Base-by-base conservation (phyloP, 2,888 invertebrate species). In the Clepsis dumicolana region DNA sequence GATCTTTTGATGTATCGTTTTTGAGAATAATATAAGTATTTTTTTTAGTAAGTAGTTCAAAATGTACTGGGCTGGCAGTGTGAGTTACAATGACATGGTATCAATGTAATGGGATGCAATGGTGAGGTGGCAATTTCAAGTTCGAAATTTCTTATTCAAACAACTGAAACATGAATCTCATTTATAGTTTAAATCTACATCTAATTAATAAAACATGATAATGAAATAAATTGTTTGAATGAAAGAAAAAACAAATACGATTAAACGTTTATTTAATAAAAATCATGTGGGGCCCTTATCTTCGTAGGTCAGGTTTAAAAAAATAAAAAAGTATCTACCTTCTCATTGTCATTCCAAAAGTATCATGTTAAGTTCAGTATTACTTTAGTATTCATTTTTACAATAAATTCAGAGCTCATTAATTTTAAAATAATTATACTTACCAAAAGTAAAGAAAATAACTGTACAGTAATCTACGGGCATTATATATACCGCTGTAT, bases 361-460 rank as follows among this genome's bases (percentile, higher is more conserved):
- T 56, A 21, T 27, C 8, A 18, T 8, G 18, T 2, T 44, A 44
- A 44, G 16, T 44, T 50, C 53, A 62, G 35, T 67, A 62, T 67
- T 62, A 56, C 29, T 21, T 14, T 57, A 24, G 16, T 18, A 44
- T 44, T 44, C 8, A 7, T 18, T 5, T 7, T 35, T 29, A 29
- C 32, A 41, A 35, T 56, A 18, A 27, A 21, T 38, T n/a, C n/a
- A 35, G 18, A 2, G 35, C 38, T 56, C 27, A 57, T 63, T 59
- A n/a, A 41, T 52, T 29, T 57, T 5, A 44, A n/a, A 21, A 50
- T 41, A 21, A 32, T 21, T 14, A 18, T n/a, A 12, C 27, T 48
- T 61, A 52, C 61, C 35, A 62, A 75, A 75, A 77, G 77, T 77
- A 72, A 74, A 74, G 79, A 77, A 67, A 48, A 68, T 71, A 70